Conservation (phyloP, 2,888 invertebrate genomes). For the Caenorhabditis angaria region DNA sequence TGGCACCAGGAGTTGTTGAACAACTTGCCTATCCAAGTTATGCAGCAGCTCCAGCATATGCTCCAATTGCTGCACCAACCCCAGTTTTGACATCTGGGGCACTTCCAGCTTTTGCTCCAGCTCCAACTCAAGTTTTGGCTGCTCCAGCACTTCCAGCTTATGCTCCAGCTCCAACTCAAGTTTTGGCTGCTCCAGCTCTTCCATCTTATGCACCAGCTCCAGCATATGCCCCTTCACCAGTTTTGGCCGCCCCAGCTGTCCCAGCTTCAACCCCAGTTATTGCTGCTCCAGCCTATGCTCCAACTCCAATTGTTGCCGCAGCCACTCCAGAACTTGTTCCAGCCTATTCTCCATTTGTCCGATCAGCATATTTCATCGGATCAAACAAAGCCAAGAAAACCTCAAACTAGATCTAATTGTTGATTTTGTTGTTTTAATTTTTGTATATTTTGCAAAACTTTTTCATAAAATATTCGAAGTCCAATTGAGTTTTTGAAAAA, state of each 20-base stretch:
- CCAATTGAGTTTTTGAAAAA: too few species aligned
- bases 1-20: too few species aligned
- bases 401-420: conserved; percentile 13
- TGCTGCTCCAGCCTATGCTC: conserved; percentile 19
- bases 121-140: conserved; percentile 7
- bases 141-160: neutral
- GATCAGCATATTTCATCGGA: conserved; percentile 51
- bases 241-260: conserved; percentile 30
- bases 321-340: conserved; percentile 22
- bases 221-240: conserved; percentile 23
- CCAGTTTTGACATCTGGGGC: conserved; percentile 5
- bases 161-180: conserved; percentile 26
- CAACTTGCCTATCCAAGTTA: too few species aligned
- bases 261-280: conserved; percentile 25
- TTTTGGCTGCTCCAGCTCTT: conserved; percentile 25
- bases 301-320: conserved; percentile 13
- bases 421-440: neutral
- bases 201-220: conserved; percentile 11
- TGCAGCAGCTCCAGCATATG: neutral
- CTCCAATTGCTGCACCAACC: neutral
- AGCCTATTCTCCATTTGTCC: conserved; percentile 52
- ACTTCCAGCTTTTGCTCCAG: conserved; percentile 7
- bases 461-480: too few species aligned
- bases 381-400: conserved; percentile 50
- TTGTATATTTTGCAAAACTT: neutral